Base-by-base conservation (phyloP, 1,140 invertebrate genomes). In the Brachionus manjavacas region DNA sequence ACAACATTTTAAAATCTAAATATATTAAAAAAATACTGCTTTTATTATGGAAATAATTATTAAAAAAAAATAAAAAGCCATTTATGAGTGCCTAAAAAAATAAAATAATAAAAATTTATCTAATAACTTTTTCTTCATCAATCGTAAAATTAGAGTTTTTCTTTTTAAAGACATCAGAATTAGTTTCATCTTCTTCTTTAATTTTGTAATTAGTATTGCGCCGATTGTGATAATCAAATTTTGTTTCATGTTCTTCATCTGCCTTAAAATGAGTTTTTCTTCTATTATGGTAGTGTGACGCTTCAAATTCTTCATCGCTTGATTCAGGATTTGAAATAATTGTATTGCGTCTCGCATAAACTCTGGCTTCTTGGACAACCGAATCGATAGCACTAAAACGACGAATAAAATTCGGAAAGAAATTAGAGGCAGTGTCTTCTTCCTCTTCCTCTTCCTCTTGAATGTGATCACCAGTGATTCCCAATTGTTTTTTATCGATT, bases 341-440 rank as follows among this genome's bases (percentile, higher is more conserved):
- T 68, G 66, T 68, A 68, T 68, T 68, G 12, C 66, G 66, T 68
- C 66, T 68, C n/a, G 66, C 25, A 3, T 68, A 68, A n/a, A 68
- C 8, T 68, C 66, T 68, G 25, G 66, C 66, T 68, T 68, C 66
- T 68, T 68, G 25, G 23, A 68, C 31, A 68, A 68, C 66, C 23
- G 66, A 68, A 68, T 68, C 66, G 11, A 64, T 64, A 0, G 55
- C 55, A 7, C 55, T 64, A 16, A 64, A 64, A 20, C 55, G 55
- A 23, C 55, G 55, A 64, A 64, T 64, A 23, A 64, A 23, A 64
- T 64, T 64, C 2, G 55, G 55, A 64, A 64, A 23, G 20, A 64
- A 64, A 28, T 64, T 64, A 20, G 55, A 64, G 3, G 16, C 1
- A 20, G 1, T 64, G 9, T 64, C 55, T 20, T 64, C 55, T 23